Conservation (phyloP, 2,888 invertebrate species). For the Malthinus flaveolus region DNA sequence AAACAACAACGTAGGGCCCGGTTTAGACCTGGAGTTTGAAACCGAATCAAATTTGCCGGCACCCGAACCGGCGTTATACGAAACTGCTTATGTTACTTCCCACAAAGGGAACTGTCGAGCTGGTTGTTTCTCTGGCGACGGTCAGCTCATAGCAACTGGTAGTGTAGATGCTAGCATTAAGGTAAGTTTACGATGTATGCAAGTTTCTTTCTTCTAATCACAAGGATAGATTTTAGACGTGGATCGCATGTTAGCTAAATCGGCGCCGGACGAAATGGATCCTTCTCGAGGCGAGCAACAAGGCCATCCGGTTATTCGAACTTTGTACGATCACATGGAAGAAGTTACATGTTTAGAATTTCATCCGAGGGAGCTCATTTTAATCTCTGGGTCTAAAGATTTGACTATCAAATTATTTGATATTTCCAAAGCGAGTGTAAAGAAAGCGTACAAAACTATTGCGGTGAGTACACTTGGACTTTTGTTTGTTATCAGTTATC, state of each 20-base stretch:
- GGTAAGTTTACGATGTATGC: slow-evolving; percentile 51
- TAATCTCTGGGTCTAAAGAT: slow-evolving; percentile 94
- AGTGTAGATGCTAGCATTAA: slow-evolving; percentile 99
- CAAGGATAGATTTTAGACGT: slow-evolving; percentile 87
- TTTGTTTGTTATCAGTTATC: background rate
- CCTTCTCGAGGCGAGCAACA: slow-evolving; percentile 84
- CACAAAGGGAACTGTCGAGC: slow-evolving; percentile 96
- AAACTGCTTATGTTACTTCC: slow-evolving; percentile 98
- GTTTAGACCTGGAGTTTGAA: slow-evolving; percentile 91
- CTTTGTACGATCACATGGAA: slow-evolving; percentile 95
- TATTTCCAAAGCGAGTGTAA: slow-evolving; percentile 97
- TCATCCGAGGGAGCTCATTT: slow-evolving; percentile 92
- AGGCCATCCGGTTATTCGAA: slow-evolving; percentile 97
- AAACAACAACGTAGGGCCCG: slow-evolving; percentile 69
- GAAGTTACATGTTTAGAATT: slow-evolving; percentile 97
- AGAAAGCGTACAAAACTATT: slow-evolving; percentile 95
- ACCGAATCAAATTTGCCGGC: slow-evolving; percentile 92
- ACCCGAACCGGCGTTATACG: slow-evolving; percentile 96
- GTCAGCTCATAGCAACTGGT: slow-evolving; percentile 95
- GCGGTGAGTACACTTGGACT: slow-evolving; percentile 59
- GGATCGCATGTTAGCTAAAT: slow-evolving; percentile 98
- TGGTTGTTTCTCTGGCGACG: slow-evolving; percentile 94
- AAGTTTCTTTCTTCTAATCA: slow-evolving; percentile 1
- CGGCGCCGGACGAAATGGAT: slow-evolving; percentile 87
- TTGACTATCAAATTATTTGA: slow-evolving; percentile 96